phyloP scores from a whole-genome alignment of 2,797 vertebrate genomes.

The Sebastes miniatus region DNA sequence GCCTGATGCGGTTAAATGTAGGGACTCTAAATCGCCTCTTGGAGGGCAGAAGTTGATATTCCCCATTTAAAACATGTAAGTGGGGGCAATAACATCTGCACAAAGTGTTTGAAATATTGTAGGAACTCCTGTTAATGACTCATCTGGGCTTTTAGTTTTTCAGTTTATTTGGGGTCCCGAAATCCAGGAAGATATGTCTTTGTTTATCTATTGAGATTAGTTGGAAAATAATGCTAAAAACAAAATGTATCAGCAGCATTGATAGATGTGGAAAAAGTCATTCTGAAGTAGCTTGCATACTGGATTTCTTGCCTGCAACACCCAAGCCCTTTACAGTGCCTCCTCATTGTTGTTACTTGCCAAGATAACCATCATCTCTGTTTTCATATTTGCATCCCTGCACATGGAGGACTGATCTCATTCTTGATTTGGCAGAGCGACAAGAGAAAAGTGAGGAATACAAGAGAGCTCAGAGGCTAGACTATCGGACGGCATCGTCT shows the following conservation, averaged over 20 bases:
- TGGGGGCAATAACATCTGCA: accelerated
- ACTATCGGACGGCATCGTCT: slow-evolving; percentile 6
- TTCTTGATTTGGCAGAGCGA: background rate
- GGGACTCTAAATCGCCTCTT: no score
- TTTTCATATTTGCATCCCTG: slow-evolving; percentile 32
- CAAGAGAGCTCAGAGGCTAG: background rate
- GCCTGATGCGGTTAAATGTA: no score
- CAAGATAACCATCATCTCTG: background rate
- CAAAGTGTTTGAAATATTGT: background rate
- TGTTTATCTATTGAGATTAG: background rate
- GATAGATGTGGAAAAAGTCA: background rate
- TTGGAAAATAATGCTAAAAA: background rate
- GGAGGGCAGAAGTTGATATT: no score
- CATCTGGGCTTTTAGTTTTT: background rate
- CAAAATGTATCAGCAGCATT: background rate
- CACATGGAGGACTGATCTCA: slow-evolving; percentile 12
- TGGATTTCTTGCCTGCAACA: background rate
- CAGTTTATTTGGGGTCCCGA: background rate
- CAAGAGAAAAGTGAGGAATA: background rate
- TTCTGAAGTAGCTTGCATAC: background rate
- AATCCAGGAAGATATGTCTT: background rate
- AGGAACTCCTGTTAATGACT: background rate
- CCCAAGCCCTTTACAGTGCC: background rate
- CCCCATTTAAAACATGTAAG: no score
- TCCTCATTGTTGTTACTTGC: background rate